Percentiles rank a stretch among this genome's conserved stretches.
Conservation (phyloP, 37 sponge, comb jelly and placozoan species). For the Spongilla lacustris region DNA sequence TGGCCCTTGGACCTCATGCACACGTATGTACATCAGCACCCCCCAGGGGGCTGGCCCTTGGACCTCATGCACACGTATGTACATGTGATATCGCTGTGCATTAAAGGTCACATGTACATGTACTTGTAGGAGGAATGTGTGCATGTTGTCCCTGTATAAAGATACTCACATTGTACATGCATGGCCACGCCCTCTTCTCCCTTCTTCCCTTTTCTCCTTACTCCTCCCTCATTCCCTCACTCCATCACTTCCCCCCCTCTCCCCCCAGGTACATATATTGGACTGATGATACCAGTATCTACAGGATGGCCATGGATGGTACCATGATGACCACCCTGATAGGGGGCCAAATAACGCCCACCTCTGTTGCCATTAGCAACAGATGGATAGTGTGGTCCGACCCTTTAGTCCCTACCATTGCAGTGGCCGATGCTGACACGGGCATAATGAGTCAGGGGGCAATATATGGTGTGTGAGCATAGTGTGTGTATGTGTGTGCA, state of each 20-base stretch:
- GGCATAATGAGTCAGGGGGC: neutral
- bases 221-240: neutral
- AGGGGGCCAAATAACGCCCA: neutral
- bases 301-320: neutral
- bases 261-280: neutral
- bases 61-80: no score
- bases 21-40: no score
- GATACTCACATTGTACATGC: no score
- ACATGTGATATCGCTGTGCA: no score
- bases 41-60: no score
- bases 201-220: no score
- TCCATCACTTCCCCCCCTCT: neutral
- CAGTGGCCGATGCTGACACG: neutral
- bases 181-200: no score
- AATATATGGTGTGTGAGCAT: neutral
- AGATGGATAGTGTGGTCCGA: neutral
- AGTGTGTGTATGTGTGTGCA: conserved; percentile 20
- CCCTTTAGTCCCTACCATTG: neutral
- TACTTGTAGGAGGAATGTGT: no score
- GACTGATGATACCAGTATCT: neutral
- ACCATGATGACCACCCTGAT: neutral
- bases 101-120: no score
- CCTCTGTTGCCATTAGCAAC: neutral
- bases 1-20: no score
- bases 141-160: no score